These are phyloP conservation scores for Chaenocephalus aceratus DNA, from an alignment of 2,113 vertebrate species.

Conservation along the genomic window DNA sequence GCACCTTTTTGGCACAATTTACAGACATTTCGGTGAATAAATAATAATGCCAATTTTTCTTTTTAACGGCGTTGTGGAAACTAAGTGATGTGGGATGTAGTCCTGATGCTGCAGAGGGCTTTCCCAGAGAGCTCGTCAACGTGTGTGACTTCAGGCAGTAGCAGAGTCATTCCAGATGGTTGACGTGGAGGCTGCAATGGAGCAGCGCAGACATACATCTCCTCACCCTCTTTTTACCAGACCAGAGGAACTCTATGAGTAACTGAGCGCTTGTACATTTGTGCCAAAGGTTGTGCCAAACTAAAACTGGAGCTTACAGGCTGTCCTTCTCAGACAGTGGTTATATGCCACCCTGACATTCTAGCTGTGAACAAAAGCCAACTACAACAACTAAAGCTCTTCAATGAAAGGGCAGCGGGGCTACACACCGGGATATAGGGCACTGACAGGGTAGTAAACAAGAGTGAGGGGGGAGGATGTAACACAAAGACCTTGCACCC, in stretches of 20 bases:
- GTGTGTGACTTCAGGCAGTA: slow-evolving; percentile 37
- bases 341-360: slow-evolving; percentile 39
- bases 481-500: not conserved
- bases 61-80: not conserved
- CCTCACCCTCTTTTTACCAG: slow-evolving; percentile 42
- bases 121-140: slow-evolving; percentile 25
- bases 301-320: slow-evolving; percentile 57
- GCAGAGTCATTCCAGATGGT: slow-evolving; percentile 55
- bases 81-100: not conserved
- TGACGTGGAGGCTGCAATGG: slow-evolving; percentile 53
- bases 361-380: slow-evolving; percentile 44
- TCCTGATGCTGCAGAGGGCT: slow-evolving; percentile 10
- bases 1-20: not conserved
- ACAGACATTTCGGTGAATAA: not conserved
- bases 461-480: not conserved
- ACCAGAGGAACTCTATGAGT: slow-evolving; percentile 37
- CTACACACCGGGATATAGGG: not conserved
- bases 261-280: slow-evolving; percentile 60
- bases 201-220: slow-evolving; percentile 48
- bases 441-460: slow-evolving; percentile 24
- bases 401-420: slow-evolving; percentile 22
- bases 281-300: slow-evolving; percentile 56
- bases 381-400: slow-evolving; percentile 37
- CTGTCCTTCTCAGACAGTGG: slow-evolving; percentile 4
- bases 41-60: too few relatives aligned